Evolutionary conservation across 1,140 invertebrate genomes (phyloP).

Genomic region (Sycophaga agraensis): DNA sequence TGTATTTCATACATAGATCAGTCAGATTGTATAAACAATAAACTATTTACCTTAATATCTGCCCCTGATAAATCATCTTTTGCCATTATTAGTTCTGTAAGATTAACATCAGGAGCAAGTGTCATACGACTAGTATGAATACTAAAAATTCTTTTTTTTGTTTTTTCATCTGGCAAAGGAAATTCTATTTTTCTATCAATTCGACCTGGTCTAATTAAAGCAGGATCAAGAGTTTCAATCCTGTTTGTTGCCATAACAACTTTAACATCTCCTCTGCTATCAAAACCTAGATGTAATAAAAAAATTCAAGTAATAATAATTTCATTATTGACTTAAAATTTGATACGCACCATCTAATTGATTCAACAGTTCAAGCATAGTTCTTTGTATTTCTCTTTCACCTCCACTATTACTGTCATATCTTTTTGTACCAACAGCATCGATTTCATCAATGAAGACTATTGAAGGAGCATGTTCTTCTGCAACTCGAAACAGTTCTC

Average conservation of each 20-base stretch:
- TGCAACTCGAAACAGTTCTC: slow-evolving; percentile 96
- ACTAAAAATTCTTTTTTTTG: slow-evolving; percentile 95
- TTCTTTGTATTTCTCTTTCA: slow-evolving; percentile 98
- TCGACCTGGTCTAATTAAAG: slow-evolving; percentile 95
- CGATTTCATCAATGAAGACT: slow-evolving; percentile 99
- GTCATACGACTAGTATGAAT: slow-evolving; percentile 99
- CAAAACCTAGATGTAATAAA: slow-evolving; percentile 63
- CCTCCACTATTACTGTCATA: slow-evolving; percentile 99
- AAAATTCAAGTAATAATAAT: no score
- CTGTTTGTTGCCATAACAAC: slow-evolving; percentile 99
- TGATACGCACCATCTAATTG: slow-evolving; percentile 87
- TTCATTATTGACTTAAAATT: neutral
- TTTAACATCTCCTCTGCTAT: slow-evolving; percentile 75
- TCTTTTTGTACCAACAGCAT: slow-evolving; percentile 98
- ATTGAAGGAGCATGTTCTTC: slow-evolving; percentile 99
- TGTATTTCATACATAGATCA: no score
- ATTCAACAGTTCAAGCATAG: slow-evolving; percentile 99
- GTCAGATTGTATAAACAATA: no score
- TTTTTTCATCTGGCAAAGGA: slow-evolving; percentile 98
- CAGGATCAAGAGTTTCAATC: slow-evolving; percentile 98
- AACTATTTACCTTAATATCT: slow-evolving; percentile 77
- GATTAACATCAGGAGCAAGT: slow-evolving; percentile 93
- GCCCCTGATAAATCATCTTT: slow-evolving; percentile 99
- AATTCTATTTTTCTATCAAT: slow-evolving; percentile 99
- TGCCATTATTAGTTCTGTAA: slow-evolving; percentile 97